phyloP scores from a whole-genome alignment of 2,888 invertebrate species.

The Pterobdella sp. region DNA sequence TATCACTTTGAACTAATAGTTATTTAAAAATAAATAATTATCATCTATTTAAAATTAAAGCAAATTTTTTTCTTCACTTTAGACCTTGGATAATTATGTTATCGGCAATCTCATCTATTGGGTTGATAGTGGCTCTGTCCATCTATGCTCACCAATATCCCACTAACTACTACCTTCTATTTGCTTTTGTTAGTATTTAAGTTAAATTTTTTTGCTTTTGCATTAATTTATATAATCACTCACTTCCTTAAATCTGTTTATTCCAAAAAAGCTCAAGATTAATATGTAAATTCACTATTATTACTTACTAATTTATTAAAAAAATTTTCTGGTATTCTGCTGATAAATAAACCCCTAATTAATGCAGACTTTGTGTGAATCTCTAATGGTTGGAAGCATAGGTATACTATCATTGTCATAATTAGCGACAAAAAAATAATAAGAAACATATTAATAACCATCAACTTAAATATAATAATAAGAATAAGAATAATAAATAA shows the following conservation, averaged over 20 bases:
- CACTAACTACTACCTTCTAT: conserved; percentile 68
- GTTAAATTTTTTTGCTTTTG: neutral
- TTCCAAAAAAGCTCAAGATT: no score
- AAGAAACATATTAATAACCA: neutral
- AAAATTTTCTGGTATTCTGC: no score
- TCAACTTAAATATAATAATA: neutral
- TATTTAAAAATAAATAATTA: neutral
- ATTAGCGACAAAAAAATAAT: neutral
- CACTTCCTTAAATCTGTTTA: no score
- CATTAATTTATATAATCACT: no score
- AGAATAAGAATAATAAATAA: conserved; percentile 1
- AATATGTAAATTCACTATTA: no score
- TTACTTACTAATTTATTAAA: no score
- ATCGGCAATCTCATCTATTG: conserved; percentile 48
- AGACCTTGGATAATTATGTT: conserved; percentile 52
- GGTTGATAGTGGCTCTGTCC: conserved; percentile 51
- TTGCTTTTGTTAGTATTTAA: conserved; percentile 16
- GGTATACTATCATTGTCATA: neutral
- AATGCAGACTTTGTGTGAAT: conserved; percentile 25
- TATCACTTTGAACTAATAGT: no score
- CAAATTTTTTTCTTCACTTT: conserved; percentile 30
- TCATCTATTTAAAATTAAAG: neutral
- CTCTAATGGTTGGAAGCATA: neutral
- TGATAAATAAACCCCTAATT: no score
- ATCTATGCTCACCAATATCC: conserved; percentile 70